Evolutionary conservation across 2,888 invertebrate genomes (phyloP).

Genomic region (Trachelus tabidus): DNA sequence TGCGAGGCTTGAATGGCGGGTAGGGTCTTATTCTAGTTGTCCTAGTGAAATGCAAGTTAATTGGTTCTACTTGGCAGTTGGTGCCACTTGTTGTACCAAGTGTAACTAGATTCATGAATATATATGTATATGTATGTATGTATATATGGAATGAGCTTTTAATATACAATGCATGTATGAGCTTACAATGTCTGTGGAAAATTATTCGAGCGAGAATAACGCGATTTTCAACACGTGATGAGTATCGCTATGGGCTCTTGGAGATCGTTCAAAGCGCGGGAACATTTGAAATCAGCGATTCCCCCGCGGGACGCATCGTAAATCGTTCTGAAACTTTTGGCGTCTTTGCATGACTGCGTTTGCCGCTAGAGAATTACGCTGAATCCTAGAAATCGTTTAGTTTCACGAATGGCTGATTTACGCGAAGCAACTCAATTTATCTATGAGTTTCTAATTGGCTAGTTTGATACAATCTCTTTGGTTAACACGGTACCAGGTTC

Average conservation of each 20-base stretch:
- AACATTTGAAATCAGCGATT: conserved; percentile 47
- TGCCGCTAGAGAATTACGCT: neutral
- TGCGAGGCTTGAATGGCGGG: neutral
- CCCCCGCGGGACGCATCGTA: conserved; percentile 44
- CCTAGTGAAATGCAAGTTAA: neutral
- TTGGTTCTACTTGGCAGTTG: neutral
- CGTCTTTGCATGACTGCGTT: neutral
- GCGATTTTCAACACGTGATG: neutral
- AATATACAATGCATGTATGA: neutral
- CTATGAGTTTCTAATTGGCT: neutral
- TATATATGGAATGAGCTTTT: neutral
- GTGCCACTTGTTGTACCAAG: neutral
- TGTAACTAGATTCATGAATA: neutral
- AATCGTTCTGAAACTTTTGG: conserved; percentile 28
- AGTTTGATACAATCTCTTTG: neutral
- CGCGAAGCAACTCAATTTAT: neutral
- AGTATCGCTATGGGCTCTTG: neutral
- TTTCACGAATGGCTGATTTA: neutral
- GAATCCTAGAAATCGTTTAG: conserved; percentile 2
- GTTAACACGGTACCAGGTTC: neutral
- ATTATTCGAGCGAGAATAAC: neutral
- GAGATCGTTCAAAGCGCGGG: neutral
- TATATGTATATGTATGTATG: neutral
- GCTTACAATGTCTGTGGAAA: neutral
- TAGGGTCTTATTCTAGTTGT: neutral